A percentile compares a stretch with the other conserved stretches of the same genome.
Conservation (phyloP, 2,113 vertebrate genomes). For the Eira barbara region DNA sequence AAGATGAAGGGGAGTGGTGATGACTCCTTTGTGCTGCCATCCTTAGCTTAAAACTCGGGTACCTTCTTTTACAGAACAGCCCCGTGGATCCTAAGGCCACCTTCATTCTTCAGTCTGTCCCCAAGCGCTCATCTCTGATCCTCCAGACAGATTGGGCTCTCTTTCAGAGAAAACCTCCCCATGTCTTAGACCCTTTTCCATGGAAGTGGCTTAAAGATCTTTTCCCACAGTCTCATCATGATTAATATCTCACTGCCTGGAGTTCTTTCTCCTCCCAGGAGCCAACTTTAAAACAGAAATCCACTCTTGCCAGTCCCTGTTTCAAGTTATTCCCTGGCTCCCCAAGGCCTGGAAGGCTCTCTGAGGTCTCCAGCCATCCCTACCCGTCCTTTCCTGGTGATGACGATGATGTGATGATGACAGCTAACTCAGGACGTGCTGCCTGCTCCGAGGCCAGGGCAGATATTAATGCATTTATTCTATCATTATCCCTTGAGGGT, state of each 20-base stretch:
- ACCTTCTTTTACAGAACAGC: not conserved
- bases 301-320: accelerated
- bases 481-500: not conserved
- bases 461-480: no score
- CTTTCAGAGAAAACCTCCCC: not conserved
- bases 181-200: no score
- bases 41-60: no score
- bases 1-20: not conserved
- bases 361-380: not conserved
- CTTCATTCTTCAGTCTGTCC: not conserved
- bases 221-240: not conserved
- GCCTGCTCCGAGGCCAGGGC: not conserved
- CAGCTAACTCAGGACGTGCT: not conserved
- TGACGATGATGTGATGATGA: not conserved
- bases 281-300: not conserved
- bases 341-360: not conserved
- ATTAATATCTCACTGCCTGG: not conserved
- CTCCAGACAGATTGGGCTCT: not conserved
- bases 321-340: not conserved
- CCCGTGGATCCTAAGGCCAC: not conserved
- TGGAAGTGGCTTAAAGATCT: not conserved
- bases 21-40: not conserved
- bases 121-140: no score
- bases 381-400: not conserved
- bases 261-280: not conserved